Conservation (phyloP, 2,113 vertebrate genomes). For the Coryphaenoides rupestris region DNA sequence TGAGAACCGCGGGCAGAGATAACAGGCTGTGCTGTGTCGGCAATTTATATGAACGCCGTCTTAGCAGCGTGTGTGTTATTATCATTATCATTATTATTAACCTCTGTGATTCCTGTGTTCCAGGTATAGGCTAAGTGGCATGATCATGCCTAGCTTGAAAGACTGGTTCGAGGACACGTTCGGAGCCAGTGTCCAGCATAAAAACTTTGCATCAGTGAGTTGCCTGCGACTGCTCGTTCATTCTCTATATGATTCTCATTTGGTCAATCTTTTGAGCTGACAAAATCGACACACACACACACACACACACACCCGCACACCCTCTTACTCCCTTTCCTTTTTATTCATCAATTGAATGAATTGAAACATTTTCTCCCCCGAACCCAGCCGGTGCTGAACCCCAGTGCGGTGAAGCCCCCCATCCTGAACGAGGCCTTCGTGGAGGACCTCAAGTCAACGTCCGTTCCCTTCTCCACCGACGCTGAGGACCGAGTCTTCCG, state of each 20-base stretch:
- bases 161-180: constrained; percentile 93
- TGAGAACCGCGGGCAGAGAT: no score
- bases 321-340: no score
- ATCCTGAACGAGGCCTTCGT: constrained; percentile 86
- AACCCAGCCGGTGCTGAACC: constrained; percentile 82
- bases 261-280: constrained; percentile 7
- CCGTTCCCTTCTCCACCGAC: constrained; percentile 85
- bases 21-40: no score
- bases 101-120: constrained; percentile 4
- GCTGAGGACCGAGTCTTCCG: constrained; percentile 92
- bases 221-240: constrained; percentile 22
- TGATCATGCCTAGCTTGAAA: constrained; percentile 86
- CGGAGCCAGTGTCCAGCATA: constrained; percentile 88
- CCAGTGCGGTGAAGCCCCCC: constrained; percentile 80
- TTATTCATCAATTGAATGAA: no score
- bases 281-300: no score
- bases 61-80: no score
- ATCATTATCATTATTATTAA: no score
- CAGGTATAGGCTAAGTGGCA: constrained; percentile 93
- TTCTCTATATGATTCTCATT: neutral
- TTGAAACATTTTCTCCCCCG: no score
- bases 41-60: no score
- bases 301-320: no score
- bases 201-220: constrained; percentile 89
- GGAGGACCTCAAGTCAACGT: constrained; percentile 83